A percentile compares a stretch with the other conserved stretches of the same genome.
These are phyloP conservation scores for Pseudobourletiella spinata DNA, from an alignment of 1,140 invertebrate genomes.

Conservation along the genomic window DNA sequence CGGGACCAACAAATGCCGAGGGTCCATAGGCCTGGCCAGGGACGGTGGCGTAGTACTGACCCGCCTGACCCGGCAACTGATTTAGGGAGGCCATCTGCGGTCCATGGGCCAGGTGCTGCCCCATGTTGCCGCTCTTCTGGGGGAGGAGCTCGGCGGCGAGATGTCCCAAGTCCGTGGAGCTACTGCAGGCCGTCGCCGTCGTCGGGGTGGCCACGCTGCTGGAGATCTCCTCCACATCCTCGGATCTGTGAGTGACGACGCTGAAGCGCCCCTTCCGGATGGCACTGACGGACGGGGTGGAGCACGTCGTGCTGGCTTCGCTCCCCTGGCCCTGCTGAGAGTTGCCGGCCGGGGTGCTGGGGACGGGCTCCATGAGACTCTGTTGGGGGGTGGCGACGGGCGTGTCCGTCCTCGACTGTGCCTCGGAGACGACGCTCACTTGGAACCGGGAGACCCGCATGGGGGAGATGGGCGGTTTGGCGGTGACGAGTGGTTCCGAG, in stretches of 20 bases:
- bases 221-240: conserved; percentile 24
- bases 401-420: not conserved
- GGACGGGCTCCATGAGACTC: not conserved
- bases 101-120: too few species aligned
- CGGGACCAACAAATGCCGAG: conserved; percentile 12
- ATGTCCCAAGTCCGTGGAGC: not conserved
- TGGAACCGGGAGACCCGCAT: conserved; percentile 47
- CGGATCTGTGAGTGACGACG: conserved; percentile 35
- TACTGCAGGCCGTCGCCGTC: not conserved
- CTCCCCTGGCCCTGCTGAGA: too few species aligned
- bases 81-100: not conserved
- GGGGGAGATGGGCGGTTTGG: conserved; percentile 19
- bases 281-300: conserved; percentile 11
- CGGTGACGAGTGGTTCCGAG: conserved; percentile 37
- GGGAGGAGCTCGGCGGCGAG: not conserved
- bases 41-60: not conserved
- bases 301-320: not conserved
- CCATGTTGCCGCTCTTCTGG: not conserved
- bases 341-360: too few species aligned
- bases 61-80: not conserved
- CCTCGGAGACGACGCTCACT: conserved; percentile 46
- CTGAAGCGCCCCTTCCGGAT: conserved; percentile 35
- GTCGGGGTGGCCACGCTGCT: not conserved
- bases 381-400: not conserved
- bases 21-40: conserved; percentile 13